A percentile compares a stretch with the other conserved stretches of the same genome.
Evolutionary conservation across 2,888 invertebrate species (phyloP).

Genomic region (Euplexia lucipara): DNA sequence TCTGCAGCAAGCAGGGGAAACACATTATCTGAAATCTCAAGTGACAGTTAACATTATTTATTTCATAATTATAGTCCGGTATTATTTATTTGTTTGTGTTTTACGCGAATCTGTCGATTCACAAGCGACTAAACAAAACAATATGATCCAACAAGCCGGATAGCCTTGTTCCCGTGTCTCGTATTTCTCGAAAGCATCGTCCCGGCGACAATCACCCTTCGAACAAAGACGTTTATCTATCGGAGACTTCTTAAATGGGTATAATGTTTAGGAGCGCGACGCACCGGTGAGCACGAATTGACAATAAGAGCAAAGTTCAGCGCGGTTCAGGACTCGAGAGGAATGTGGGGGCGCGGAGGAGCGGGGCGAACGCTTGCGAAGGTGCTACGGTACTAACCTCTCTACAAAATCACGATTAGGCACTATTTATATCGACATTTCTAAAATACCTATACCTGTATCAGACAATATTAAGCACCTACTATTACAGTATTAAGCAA

Average conservation of each 20-base stretch:
- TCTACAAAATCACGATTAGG: slow-evolving; percentile 87
- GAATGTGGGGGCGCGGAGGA: slow-evolving; percentile 86
- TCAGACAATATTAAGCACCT: slow-evolving; percentile 71
- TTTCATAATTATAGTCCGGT: slow-evolving; percentile 57
- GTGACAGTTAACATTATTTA: slow-evolving; percentile 62
- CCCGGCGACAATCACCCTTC: slow-evolving; percentile 73
- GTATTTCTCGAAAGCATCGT: slow-evolving; percentile 71
- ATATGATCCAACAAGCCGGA: slow-evolving; percentile 63
- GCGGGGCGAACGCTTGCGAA: slow-evolving; percentile 77
- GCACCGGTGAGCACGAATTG: slow-evolving; percentile 88
- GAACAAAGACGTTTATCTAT: slow-evolving; percentile 78
- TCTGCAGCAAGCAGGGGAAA: slow-evolving; percentile 43
- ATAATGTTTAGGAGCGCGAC: slow-evolving; percentile 82
- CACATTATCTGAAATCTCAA: slow-evolving; percentile 51
- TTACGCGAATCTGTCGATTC: slow-evolving; percentile 57
- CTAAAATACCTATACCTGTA: slow-evolving; percentile 77
- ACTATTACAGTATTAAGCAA: slow-evolving; percentile 64
- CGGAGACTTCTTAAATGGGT: slow-evolving; percentile 78
- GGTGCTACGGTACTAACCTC: slow-evolving; percentile 82
- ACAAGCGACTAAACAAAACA: slow-evolving; percentile 54
- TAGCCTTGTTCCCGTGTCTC: slow-evolving; percentile 65
- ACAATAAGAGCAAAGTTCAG: slow-evolving; percentile 91
- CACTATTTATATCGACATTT: slow-evolving; percentile 86
- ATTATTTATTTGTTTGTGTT: slow-evolving; percentile 60
- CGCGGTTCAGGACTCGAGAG: slow-evolving; percentile 88